Base-by-base conservation (phyloP, 2,113 vertebrate genomes). In the Pogonocichla stellata region DNA sequence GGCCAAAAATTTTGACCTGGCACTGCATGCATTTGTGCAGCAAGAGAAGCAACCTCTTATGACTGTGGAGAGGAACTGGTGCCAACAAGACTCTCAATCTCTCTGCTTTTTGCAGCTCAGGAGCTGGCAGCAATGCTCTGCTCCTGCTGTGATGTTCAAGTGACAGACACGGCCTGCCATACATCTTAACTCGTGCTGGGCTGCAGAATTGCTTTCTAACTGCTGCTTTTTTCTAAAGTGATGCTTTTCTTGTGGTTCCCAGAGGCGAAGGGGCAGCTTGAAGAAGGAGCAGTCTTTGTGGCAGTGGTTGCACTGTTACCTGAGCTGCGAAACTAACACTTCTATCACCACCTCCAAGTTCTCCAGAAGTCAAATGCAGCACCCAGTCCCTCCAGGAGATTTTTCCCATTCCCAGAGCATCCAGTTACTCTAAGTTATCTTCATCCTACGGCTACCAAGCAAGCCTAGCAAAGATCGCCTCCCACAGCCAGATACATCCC, bases 401-500 rank as follows among this genome's bases (percentile, higher is more conserved):
- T 78, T 83, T 90, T 50, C 64, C 43, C n/a, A 8, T 48, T 93
- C 73, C 40, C 80, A 56, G 43, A 95, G 69, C 19, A 56, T 57
- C 62, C 34, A 12, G 38, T 80, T 70, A 61, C 51, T 75, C 77
- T 65, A 86, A 88, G 58, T 86, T 88, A 33, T 90, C 88, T 83
- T 70, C 79, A 71, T 91, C 75, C 90, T 85, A 81, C 92, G 64
- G 69, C 81, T 87, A 91, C 43, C 29, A 58, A 91, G 57, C 22
- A 91, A 92, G 51, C 80, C 64, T 51, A 56, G 88, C 69, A 74
- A 95, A 90, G 80, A 91, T 91, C 86, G 43, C 36, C 53, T 92
- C 91, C 94, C 83, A 84, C 94, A 71, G 43, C 40, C 24, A 51
- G 33, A 90, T 64, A 84, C 91, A 87, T 84, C 96, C 95, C 73